These are phyloP conservation scores for Macroteleia sp. DNA, from an alignment of 2,888 invertebrate species.

Conservation along the genomic window DNA sequence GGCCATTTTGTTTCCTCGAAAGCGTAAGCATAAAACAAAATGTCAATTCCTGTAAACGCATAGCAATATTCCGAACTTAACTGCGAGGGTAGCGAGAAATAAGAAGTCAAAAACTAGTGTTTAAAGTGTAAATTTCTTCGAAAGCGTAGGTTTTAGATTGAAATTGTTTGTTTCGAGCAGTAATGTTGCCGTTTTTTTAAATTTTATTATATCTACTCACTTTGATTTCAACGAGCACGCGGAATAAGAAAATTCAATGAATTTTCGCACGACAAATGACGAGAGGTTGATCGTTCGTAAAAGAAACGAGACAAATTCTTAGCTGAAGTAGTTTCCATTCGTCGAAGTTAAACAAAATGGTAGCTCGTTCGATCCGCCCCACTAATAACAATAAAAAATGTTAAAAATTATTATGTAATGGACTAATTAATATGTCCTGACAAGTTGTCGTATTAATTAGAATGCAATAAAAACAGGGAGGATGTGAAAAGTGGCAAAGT, in stretches of 20 bases:
- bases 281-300: constrained; percentile 8
- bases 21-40: constrained; percentile 61
- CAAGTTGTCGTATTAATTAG: constrained; percentile 53
- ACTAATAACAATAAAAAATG: constrained; percentile 70
- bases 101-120: not conserved
- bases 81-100: constrained; percentile 4
- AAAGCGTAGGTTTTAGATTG: constrained; percentile 27
- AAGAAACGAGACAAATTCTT: constrained; percentile 18
- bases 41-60: constrained; percentile 67
- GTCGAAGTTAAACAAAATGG: constrained; percentile 75
- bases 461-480: constrained; percentile 36
- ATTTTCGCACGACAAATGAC: constrained; percentile 9
- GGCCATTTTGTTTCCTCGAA: constrained; percentile 78
- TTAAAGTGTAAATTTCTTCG: constrained; percentile 32
- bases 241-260: constrained; percentile 17
- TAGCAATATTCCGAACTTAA: constrained; percentile 66
- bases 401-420: constrained; percentile 69
- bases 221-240: constrained; percentile 13
- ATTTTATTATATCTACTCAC: constrained; percentile 4
- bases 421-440: constrained; percentile 73
- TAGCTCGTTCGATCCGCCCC: constrained; percentile 75
- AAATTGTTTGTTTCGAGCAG: constrained; percentile 33
- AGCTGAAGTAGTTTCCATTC: constrained; percentile 41
- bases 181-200: constrained; percentile 21
- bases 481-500: constrained; percentile 50